Conservation (phyloP, 1,140 invertebrate species). For the Lepidostoma basale region DNA sequence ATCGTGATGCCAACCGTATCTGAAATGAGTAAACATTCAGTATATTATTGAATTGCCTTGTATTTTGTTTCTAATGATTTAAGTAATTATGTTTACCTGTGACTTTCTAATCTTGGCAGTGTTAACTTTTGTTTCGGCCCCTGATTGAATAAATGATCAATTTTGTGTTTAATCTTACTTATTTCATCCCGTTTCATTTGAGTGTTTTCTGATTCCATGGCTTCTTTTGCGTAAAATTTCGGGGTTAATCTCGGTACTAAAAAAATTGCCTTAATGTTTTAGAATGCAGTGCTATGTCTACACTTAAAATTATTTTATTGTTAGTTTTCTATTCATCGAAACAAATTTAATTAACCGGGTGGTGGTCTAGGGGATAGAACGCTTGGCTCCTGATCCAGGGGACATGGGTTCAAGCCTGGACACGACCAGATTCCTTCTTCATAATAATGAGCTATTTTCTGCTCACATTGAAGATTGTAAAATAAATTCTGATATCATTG, state of each 20-base stretch:
- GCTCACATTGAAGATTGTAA: too few relatives aligned
- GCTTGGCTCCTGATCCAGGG: too few relatives aligned
- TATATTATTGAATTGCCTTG: conserved; percentile 12
- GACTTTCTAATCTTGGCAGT: conserved; percentile 51
- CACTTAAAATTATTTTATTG: too few relatives aligned
- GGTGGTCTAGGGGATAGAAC: too few relatives aligned
- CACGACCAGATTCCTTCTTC: too few relatives aligned
- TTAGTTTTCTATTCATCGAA: too few relatives aligned
- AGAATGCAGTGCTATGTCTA: too few relatives aligned
- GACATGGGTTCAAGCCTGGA: too few relatives aligned
- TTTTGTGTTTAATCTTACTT: conserved; percentile 44
- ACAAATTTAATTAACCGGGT: too few relatives aligned
- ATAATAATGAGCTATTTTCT: too few relatives aligned
- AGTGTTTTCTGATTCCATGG: conserved; percentile 16
- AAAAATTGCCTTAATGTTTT: conserved; percentile 24
- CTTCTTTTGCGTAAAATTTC: conserved; percentile 47
- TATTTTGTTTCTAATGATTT: too few relatives aligned
- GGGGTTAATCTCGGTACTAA: conserved; percentile 44
- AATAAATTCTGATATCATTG: too few relatives aligned
- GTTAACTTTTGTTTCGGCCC: conserved; percentile 48
- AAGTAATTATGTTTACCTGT: conserved; percentile 47
- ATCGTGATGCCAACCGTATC: conserved; percentile 55
- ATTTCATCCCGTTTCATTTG: conserved; percentile 26
- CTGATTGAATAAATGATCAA: conserved; percentile 41
- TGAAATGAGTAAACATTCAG: conserved; percentile 36